These are phyloP conservation scores for Harmothoe impar DNA, from an alignment of 2,888 invertebrate genomes.

Conservation along the genomic window DNA sequence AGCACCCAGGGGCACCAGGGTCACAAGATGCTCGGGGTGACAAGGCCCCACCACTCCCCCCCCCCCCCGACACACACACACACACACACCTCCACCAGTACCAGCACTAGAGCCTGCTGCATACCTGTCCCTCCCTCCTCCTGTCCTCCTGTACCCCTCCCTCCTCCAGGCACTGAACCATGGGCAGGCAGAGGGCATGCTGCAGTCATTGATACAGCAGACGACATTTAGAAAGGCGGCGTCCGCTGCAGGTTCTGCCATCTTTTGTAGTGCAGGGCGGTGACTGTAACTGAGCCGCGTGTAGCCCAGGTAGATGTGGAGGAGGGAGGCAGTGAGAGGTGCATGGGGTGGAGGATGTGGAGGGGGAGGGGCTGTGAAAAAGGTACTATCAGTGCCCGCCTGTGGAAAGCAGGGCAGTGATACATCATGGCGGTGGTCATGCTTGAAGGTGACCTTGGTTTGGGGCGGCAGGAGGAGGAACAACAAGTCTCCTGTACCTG, in stretches of 20 bases:
- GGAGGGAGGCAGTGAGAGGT: background rate
- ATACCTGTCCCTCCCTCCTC: background rate
- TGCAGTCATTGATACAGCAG: background rate
- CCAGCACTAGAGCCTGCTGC: background rate
- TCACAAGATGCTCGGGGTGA: conserved; percentile 17
- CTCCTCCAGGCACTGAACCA: conserved; percentile 18
- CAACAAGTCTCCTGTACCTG: background rate
- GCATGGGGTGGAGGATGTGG: background rate
- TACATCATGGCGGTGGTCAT: background rate
- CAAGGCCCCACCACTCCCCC: background rate
- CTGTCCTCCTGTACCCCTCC: background rate
- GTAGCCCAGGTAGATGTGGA: background rate
- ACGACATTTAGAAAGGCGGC: conserved; percentile 2
- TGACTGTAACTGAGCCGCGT: conserved; percentile 17
- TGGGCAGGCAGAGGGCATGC: background rate
- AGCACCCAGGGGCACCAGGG: background rate
- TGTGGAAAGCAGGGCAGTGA: background rate
- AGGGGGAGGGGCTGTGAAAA: background rate
- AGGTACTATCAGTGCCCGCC: conserved; percentile 17
- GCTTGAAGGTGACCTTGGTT: conserved; percentile 18
- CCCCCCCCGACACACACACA: background rate
- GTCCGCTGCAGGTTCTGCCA: background rate
- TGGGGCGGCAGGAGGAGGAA: background rate
- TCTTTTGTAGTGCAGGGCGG: conserved; percentile 4
- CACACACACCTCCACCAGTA: background rate